Evolutionary conservation across 2,888 invertebrate species (phyloP).

Genomic region (Drosophila melanocephala): DNA sequence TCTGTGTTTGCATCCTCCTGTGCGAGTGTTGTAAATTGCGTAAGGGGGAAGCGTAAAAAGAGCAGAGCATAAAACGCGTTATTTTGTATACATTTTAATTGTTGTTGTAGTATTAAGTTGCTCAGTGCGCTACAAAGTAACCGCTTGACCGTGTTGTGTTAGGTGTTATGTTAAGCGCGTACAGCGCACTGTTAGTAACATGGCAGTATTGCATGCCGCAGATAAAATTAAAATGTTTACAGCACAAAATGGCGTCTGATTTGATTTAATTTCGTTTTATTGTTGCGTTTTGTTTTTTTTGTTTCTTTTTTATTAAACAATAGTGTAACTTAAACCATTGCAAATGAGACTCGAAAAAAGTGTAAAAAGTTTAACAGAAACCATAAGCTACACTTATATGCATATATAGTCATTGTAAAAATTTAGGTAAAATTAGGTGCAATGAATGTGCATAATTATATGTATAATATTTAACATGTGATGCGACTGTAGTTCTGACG

Average conservation of each 20-base stretch:
- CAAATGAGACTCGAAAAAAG: constrained; percentile 61
- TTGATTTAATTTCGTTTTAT: constrained; percentile 39
- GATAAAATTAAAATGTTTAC: constrained; percentile 23
- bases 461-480: constrained; percentile 67
- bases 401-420: constrained; percentile 16
- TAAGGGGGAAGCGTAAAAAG: constrained; percentile 64
- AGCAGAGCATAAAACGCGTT: constrained; percentile 70
- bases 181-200: constrained; percentile 60
- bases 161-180: constrained; percentile 44
- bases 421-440: constrained; percentile 60
- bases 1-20: constrained; percentile 90
- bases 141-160: constrained; percentile 40
- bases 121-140: constrained; percentile 22
- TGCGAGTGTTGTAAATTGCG: constrained; percentile 37
- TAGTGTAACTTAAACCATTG: constrained; percentile 35
- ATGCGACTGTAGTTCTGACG: constrained; percentile 40
- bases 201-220: constrained; percentile 25
- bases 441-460: constrained; percentile 65
- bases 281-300: constrained; percentile 41
- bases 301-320: constrained; percentile 28
- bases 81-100: constrained; percentile 67
- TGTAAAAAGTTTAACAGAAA: constrained; percentile 36
- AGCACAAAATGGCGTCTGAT: constrained; percentile 30
- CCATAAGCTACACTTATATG: constrained; percentile 35
- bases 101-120: constrained; percentile 28